phyloP scores from a whole-genome alignment of 2,797 vertebrate genomes.

The Spinibarbus caldwelli region DNA sequence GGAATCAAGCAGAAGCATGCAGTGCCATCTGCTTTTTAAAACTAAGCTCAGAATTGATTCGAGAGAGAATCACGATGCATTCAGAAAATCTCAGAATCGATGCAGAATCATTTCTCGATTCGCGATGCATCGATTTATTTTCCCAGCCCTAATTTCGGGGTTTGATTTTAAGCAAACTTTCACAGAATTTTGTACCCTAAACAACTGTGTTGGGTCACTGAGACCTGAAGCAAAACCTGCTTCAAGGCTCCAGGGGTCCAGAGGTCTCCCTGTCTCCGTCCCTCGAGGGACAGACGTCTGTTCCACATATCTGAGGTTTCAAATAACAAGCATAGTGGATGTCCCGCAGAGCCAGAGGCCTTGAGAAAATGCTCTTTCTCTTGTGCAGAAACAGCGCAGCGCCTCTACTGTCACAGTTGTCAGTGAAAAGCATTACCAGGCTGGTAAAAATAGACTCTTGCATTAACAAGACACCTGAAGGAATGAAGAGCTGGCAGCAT shows the following conservation, averaged over 20 bases:
- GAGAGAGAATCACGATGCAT: not conserved
- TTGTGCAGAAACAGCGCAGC: not conserved
- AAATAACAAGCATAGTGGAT: slow-evolving; percentile 60
- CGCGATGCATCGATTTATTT: not conserved
- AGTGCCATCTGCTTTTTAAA: not conserved
- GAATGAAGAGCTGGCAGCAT: slow-evolving; percentile 68
- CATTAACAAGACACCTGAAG: slow-evolving; percentile 69
- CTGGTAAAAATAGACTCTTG: slow-evolving; percentile 75
- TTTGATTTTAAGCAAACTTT: not conserved
- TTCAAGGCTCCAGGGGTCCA: not conserved
- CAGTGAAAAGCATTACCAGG: slow-evolving; percentile 35
- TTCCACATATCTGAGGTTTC: slow-evolving; percentile 52
- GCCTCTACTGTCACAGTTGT: slow-evolving; percentile 4
- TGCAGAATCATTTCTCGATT: not conserved
- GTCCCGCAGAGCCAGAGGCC: slow-evolving; percentile 59
- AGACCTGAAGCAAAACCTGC: not conserved
- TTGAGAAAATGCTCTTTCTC: slow-evolving; percentile 64
- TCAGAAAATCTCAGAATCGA: not conserved
- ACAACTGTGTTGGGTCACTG: not conserved
- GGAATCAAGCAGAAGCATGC: not conserved
- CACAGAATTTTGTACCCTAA: not conserved
- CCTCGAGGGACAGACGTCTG: slow-evolving; percentile 27
- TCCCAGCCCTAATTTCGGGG: not conserved
- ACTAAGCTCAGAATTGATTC: too few species aligned
- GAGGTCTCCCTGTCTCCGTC: slow-evolving; percentile 32